Percentiles rank a stretch among this genome's conserved stretches.
These are phyloP conservation scores for Drusus annulatus DNA, from an alignment of 1,140 invertebrate genomes.

Conservation along the genomic window DNA sequence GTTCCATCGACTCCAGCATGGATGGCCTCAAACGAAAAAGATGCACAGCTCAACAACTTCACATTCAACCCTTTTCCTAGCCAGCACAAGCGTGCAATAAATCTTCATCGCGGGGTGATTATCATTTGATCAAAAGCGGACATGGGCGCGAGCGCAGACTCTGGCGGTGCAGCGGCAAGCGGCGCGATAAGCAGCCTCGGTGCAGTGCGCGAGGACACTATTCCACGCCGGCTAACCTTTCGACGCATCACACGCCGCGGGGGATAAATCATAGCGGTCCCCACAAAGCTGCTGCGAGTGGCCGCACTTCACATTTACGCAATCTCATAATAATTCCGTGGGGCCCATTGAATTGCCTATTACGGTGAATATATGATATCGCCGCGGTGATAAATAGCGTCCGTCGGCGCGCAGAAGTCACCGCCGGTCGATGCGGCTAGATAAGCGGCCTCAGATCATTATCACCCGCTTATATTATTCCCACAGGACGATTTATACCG, in stretches of 20 bases:
- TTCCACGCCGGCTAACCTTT: slow-evolving; percentile 28
- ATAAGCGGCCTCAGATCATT: slow-evolving; percentile 56
- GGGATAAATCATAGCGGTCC: slow-evolving; percentile 43
- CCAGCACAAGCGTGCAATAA: too few species aligned
- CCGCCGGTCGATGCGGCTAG: slow-evolving; percentile 55
- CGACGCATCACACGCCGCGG: slow-evolving; percentile 26
- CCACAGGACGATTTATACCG: slow-evolving; percentile 36
- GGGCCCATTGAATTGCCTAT: slow-evolving; percentile 57
- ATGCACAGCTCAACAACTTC: too few species aligned
- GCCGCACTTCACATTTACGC: slow-evolving; percentile 46
- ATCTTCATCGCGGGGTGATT: too few species aligned
- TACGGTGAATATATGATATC: slow-evolving; percentile 59
- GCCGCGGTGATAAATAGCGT: slow-evolving; percentile 56
- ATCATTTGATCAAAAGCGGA: too few species aligned
- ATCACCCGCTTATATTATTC: slow-evolving; percentile 55
- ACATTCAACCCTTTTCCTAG: too few species aligned
- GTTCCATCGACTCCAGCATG: too few species aligned
- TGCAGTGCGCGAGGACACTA: neutral
- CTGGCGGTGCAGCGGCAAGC: too few species aligned
- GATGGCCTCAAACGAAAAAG: too few species aligned
- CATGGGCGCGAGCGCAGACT: too few species aligned
- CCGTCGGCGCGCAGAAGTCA: slow-evolving; percentile 16
- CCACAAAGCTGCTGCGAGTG: slow-evolving; percentile 20
- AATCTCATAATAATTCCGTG: slow-evolving; percentile 54
- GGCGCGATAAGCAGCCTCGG: too few species aligned